Evolutionary conservation across 2,888 invertebrate genomes (phyloP).

Genomic region (Noctua fimbriata): DNA sequence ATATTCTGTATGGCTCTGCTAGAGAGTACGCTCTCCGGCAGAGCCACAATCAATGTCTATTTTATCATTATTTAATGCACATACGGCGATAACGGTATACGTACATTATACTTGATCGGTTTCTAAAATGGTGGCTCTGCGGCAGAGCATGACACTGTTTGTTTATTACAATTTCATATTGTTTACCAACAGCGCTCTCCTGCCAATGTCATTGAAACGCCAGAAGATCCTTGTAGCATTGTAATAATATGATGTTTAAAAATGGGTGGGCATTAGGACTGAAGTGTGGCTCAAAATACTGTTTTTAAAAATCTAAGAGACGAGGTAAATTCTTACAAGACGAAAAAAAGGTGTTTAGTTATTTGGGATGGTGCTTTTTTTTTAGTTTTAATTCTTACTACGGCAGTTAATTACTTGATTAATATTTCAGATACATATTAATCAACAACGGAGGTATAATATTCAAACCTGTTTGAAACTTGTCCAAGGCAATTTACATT

Average conservation of each 20-base stretch:
- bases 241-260: no score
- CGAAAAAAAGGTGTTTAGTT: not conserved
- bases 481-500: slow-evolving; percentile 11
- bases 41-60: no score
- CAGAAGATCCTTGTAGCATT: not conserved
- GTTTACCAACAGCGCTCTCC: not conserved
- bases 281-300: not conserved
- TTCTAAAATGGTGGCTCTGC: no score
- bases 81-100: no score
- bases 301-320: not conserved
- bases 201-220: no score
- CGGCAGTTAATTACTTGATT: not conserved
- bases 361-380: not conserved
- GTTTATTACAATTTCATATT: not conserved
- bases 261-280: no score
- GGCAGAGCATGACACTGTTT: not conserved
- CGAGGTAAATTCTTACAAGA: not conserved
- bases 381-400: not conserved
- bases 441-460: slow-evolving; percentile 3
- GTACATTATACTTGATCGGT: no score
- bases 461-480: slow-evolving; percentile 23
- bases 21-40: no score
- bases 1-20: no score
- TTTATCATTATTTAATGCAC: no score
- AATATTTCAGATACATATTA: not conserved